Conservation (phyloP, 2,797 vertebrate genomes). For the Thunnus albacares region DNA sequence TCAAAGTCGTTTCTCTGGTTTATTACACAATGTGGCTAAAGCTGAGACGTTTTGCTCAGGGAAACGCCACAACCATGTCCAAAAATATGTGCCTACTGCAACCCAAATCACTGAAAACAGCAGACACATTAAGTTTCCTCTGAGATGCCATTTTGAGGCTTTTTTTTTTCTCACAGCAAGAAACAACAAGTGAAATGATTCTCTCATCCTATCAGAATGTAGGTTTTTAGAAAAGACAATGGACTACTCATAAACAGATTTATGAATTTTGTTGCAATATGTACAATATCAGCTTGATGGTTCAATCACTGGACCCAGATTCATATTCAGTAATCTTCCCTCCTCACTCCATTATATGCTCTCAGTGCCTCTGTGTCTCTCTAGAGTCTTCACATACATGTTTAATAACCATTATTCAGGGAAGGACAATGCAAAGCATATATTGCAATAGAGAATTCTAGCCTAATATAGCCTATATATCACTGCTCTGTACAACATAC, state of each 20-base stretch:
- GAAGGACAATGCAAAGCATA: neutral
- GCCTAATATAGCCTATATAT: no score
- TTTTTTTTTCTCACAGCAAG: neutral
- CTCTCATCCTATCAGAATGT: neutral
- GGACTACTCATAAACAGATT: no score
- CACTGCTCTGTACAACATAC: neutral
- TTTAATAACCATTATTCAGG: neutral
- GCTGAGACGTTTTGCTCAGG: constrained; percentile 9
- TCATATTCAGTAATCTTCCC: neutral
- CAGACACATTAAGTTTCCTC: neutral
- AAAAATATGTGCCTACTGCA: constrained; percentile 16
- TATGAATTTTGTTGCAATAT: neutral
- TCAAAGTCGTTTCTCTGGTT: constrained; percentile 3
- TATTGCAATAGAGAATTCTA: neutral
- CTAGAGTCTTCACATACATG: no score
- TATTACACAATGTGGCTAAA: constrained; percentile 16
- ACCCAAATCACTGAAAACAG: constrained; percentile 1
- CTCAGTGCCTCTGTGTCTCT: neutral
- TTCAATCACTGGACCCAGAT: neutral
- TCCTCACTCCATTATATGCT: neutral
- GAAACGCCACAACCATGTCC: constrained; percentile 1
- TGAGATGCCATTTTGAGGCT: neutral
- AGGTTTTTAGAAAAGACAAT: neutral
- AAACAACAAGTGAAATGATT: neutral
- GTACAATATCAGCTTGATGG: neutral